These are phyloP conservation scores for Caprella mutica DNA, from an alignment of 2,888 invertebrate genomes.

Conservation along the genomic window DNA sequence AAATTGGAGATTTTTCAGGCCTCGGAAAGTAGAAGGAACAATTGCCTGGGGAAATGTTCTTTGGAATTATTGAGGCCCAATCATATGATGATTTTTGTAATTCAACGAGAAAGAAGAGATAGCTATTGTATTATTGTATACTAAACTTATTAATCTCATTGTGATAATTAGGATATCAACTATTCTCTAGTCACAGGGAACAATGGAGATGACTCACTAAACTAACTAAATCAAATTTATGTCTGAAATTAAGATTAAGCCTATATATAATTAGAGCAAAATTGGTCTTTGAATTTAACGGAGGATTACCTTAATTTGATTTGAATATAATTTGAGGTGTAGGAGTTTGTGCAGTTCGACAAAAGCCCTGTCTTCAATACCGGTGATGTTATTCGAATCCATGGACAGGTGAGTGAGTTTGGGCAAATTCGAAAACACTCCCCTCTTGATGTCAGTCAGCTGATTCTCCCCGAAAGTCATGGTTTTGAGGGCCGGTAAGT, in stretches of 20 bases:
- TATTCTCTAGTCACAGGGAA: too few relatives aligned
- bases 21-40: conserved; percentile 39
- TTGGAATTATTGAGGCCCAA: too few relatives aligned
- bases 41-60: conserved; percentile 21
- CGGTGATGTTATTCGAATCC: conserved; percentile 36
- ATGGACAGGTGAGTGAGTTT: conserved; percentile 41
- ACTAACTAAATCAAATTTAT: too few relatives aligned
- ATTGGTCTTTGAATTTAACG: too few relatives aligned
- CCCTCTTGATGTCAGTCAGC: conserved; percentile 58
- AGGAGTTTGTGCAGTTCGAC: conserved; percentile 35
- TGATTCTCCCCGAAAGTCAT: conserved; percentile 64
- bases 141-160: too few relatives aligned
- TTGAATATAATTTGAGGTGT: conserved; percentile 44
- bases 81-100: too few relatives aligned
- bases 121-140: too few relatives aligned
- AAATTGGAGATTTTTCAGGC: conserved; percentile 58
- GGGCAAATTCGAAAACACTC: conserved; percentile 62
- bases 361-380: conserved; percentile 38
- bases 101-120: too few relatives aligned
- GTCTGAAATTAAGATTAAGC: too few relatives aligned
- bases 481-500: conserved; percentile 55
- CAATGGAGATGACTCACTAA: too few relatives aligned
- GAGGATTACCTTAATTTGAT: conserved; percentile 58
- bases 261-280: too few relatives aligned
- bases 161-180: too few relatives aligned